A percentile compares a stretch with the other conserved stretches of the same genome.
phyloP scores from a whole-genome alignment of 2,888 invertebrate genomes.

The Elmis aenea region DNA sequence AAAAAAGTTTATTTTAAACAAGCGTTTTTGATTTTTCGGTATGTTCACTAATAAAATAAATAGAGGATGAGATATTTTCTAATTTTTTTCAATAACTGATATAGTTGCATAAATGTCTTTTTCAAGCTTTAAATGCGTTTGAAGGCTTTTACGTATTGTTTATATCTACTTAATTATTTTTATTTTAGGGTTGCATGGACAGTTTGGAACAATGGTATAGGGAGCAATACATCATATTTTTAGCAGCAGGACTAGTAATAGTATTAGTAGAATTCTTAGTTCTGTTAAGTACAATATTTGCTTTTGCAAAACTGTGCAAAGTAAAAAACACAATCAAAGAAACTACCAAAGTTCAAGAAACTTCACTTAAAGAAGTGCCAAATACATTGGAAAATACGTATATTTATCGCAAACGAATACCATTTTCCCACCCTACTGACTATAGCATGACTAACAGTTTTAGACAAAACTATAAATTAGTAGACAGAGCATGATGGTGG shows the following conservation, averaged over 20 bases:
- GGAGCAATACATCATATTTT: constrained; percentile 65
- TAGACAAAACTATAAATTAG: constrained; percentile 40
- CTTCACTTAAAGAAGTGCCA: constrained; percentile 7
- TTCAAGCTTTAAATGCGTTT: no score
- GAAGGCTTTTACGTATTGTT: no score
- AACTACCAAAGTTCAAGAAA: constrained; percentile 3
- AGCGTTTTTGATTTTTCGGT: no score
- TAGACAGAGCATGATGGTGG: constrained; percentile 44
- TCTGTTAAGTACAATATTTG: constrained; percentile 64
- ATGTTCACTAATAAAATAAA: no score
- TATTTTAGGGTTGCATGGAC: constrained; percentile 61
- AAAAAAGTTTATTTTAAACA: no score
- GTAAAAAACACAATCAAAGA: constrained; percentile 48
- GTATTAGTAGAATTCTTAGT: constrained; percentile 71
- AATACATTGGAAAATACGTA: constrained; percentile 15
- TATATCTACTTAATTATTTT: constrained; percentile 5
- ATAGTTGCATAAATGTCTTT: no score
- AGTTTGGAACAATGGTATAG: constrained; percentile 72
- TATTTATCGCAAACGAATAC: constrained; percentile 26
- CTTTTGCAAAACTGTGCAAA: constrained; percentile 60
- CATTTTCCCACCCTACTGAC: constrained; percentile 39
- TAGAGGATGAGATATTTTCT: no score
- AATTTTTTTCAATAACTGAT: no score
- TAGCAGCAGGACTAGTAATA: constrained; percentile 60
- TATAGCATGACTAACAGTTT: constrained; percentile 42